Evolutionary conservation across 1,140 invertebrate genomes (phyloP).

Genomic region (Drosophila pruinosa): DNA sequence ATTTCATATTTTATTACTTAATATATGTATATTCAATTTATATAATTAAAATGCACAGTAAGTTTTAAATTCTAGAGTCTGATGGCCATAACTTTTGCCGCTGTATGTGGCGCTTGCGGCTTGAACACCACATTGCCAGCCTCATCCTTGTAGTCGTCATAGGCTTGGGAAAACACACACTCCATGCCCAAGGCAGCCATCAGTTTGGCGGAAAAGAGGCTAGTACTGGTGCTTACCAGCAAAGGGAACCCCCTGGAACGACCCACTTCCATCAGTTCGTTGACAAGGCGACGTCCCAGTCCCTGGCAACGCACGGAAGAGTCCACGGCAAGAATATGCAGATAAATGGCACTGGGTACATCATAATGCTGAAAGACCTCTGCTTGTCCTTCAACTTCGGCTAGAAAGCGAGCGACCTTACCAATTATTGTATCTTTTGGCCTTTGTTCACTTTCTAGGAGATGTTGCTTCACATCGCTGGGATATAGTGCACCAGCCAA

Average conservation of each 20-base stretch:
- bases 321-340: constrained; percentile 53
- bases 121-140: constrained; percentile 31
- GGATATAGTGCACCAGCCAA: constrained; percentile 31
- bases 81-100: constrained; percentile 14
- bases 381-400: constrained; percentile 37
- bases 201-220: constrained; percentile 30
- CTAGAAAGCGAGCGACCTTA: constrained; percentile 49
- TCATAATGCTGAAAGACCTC: constrained; percentile 39
- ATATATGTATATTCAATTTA: no score
- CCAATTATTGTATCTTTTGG: constrained; percentile 7
- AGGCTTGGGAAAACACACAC: constrained; percentile 12
- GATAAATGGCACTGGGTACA: constrained; percentile 38
- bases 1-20: no score
- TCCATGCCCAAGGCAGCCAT: constrained; percentile 46
- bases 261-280: constrained; percentile 35
- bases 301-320: constrained; percentile 41
- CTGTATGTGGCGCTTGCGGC: constrained; percentile 9
- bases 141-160: constrained; percentile 51
- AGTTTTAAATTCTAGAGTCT: no score
- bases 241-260: constrained; percentile 36
- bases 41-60: neutral
- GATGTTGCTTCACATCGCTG: constrained; percentile 39
- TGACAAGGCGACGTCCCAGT: constrained; percentile 41
- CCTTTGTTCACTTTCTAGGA: constrained; percentile 18
- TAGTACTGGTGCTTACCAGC: constrained; percentile 52